Base-by-base conservation (phyloP, 2,113 vertebrate species). In the Melierax canorus region DNA sequence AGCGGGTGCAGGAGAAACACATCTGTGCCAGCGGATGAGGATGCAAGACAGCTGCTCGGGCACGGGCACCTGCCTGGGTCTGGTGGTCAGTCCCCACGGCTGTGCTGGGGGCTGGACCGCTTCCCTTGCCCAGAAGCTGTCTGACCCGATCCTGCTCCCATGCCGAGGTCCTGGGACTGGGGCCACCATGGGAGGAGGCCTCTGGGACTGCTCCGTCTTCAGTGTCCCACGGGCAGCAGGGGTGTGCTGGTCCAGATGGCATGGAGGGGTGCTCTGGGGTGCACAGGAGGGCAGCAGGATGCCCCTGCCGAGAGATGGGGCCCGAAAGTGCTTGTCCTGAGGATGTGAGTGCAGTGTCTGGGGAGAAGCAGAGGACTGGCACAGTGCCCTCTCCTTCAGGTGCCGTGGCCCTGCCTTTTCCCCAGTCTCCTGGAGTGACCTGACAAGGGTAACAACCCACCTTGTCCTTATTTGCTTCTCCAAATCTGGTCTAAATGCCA, bases 331-430 rank as follows among this genome's bases (percentile, higher is more conserved):
- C 58, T 32, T 21, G 12, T 75, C 34, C 78, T 16, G 38, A 38
- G 60, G 45, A 45, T 2, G 0, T 0, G 17, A 32, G 85, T 26
- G 20, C 0, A 2, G 48, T 50, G 48, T 50, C 41, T 10, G 43
- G 72, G 41, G 41, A 60, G 48, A 32, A 41, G 56, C 24, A 22
- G 30, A 29, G 21, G 41, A 39, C 16, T 0, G 1, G 24, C 50
- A 55, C 21, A 11, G 30, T 12, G 34, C 12, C 46, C 10, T 55
- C n/a, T 64, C 24, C 59, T 64, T n/a, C 56, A 10, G 46, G 46
- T 7, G 0, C 53, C 2, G 0, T 32, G 48, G n/a, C 41, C 13
- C 0, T 46, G 63, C 39, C 20, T 36, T 30, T 23, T 77, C 13
- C 16, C 13, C 11, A 3, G 12, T 22, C 72, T 24, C 66, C 36